phyloP scores from a whole-genome alignment of 1,140 invertebrate genomes.

The Anoplolepis gracilipes region DNA sequence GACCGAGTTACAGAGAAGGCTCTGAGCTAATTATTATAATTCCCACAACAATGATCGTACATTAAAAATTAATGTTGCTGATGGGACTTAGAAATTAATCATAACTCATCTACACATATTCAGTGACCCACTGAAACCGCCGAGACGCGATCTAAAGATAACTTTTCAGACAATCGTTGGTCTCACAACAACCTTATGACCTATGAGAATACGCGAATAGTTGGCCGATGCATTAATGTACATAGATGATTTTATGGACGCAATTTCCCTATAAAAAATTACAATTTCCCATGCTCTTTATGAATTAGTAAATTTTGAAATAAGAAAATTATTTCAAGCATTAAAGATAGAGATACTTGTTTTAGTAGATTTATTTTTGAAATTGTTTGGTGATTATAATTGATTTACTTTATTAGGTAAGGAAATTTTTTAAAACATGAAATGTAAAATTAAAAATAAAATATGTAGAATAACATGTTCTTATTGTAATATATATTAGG shows the following conservation, averaged over 20 bases:
- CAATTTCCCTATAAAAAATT: constrained; percentile 13
- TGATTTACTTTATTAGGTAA: background rate
- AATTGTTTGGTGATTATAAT: background rate
- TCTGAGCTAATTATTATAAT: constrained; percentile 77
- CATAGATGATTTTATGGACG: background rate
- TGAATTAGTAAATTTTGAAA: background rate
- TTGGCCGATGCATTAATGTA: constrained; percentile 39
- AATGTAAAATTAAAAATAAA: background rate
- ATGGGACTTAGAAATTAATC: constrained; percentile 73
- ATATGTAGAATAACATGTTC: background rate
- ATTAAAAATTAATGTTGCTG: constrained; percentile 77
- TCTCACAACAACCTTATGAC: constrained; percentile 43
- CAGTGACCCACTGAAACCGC: constrained; percentile 63
- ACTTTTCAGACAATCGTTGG: constrained; percentile 60
- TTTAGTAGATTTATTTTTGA: constrained; percentile 10
- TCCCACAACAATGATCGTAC: constrained; percentile 69
- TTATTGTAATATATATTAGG: background rate
- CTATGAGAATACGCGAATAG: constrained; percentile 21
- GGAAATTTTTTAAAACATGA: background rate
- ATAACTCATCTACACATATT: constrained; percentile 47
- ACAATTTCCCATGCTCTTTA: background rate
- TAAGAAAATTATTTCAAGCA: constrained; percentile 6
- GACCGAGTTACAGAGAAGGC: constrained; percentile 31
- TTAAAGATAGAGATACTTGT: background rate
- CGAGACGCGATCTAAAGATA: constrained; percentile 62